Conservation (phyloP, 2,113 vertebrate species). For the Tautogolabrus adspersus region DNA sequence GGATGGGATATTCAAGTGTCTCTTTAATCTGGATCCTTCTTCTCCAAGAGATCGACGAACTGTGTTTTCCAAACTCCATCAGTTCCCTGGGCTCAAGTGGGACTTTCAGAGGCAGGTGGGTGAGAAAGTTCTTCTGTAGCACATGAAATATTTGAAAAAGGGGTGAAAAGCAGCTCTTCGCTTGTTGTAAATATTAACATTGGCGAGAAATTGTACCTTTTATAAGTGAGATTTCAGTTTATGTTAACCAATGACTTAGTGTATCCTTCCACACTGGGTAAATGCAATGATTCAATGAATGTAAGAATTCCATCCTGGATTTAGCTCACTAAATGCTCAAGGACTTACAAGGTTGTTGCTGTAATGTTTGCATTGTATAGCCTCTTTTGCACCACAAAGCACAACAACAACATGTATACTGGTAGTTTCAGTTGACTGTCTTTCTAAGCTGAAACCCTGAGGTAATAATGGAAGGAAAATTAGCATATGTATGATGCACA, state of each 20-base stretch:
- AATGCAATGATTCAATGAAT: not conserved
- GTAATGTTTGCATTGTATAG: not conserved
- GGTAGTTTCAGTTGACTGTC: not conserved
- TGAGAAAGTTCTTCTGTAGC: not conserved
- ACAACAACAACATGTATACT: not conserved
- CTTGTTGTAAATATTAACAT: not conserved
- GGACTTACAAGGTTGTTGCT: not conserved
- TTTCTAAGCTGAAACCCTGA: not conserved
- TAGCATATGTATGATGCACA: not conserved
- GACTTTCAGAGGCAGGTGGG: not conserved
- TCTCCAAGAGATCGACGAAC: constrained; percentile 14
- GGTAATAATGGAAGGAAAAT: not conserved
- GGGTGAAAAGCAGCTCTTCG: not conserved
- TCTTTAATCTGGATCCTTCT: constrained; percentile 10
- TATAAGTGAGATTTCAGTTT: not conserved
- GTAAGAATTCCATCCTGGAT: not conserved
- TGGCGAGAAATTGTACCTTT: not conserved
- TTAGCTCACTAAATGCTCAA: not conserved
- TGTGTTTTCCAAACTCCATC: constrained; percentile 17
- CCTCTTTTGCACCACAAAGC: not conserved
- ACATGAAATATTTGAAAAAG: not conserved
- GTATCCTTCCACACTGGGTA: not conserved
- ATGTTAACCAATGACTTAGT: not conserved
- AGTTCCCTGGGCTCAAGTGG: not conserved
- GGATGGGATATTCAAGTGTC: constrained; percentile 40